Conservation (phyloP, 2,113 vertebrate species). For the Callospermophilus lateralis region DNA sequence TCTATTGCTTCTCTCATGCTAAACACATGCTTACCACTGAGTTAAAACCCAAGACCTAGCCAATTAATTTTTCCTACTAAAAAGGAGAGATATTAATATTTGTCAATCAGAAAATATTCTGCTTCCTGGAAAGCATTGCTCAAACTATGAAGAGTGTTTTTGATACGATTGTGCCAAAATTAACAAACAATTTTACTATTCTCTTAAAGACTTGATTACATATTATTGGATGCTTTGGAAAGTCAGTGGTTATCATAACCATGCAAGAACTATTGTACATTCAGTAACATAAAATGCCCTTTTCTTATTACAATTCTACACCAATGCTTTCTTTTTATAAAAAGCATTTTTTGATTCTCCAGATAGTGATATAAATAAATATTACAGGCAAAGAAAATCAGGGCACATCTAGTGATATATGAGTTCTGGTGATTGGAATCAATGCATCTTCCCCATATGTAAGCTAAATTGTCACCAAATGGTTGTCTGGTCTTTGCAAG, state of each 20-base stretch:
- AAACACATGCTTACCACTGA: not conserved
- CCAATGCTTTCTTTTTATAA: not conserved
- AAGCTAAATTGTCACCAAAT: not conserved
- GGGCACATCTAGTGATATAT: not conserved
- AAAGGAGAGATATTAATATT: not conserved
- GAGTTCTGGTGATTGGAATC: not conserved
- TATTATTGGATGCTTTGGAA: not conserved
- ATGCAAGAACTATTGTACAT: not conserved
- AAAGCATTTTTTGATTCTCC: not conserved
- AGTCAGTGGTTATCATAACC: not conserved
- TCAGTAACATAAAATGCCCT: not conserved
- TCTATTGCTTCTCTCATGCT: not conserved
- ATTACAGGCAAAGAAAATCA: not conserved
- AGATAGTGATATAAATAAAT: not conserved
- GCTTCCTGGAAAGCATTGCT: not conserved
- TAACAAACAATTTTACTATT: not conserved
- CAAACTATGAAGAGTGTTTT: not conserved
- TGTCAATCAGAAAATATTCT: not conserved
- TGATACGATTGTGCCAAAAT: not conserved
- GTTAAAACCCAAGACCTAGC: too few relatives aligned
- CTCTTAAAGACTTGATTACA: not conserved
- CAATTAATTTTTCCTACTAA: not conserved
- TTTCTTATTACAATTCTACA: not conserved
- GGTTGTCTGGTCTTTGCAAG: too few relatives aligned
- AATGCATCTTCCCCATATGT: not conserved